A percentile compares a stretch with the other conserved stretches of the same genome.
phyloP scores from a whole-genome alignment of 2,888 invertebrate species.

The Callyntrura guangdongensis region DNA sequence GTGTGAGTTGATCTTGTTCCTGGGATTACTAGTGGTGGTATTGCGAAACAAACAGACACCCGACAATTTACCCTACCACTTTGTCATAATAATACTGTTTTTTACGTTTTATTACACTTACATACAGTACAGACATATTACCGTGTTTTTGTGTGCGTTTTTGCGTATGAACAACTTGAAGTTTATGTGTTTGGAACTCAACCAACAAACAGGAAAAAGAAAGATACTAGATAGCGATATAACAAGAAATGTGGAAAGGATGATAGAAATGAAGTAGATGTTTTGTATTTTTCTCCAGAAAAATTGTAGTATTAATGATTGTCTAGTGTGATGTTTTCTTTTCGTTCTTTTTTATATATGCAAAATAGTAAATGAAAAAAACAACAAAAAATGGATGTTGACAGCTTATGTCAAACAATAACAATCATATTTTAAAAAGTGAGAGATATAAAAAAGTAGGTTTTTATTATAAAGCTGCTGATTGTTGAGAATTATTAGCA shows the following conservation, averaged over 20 bases:
- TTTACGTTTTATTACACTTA: conserved; percentile 2
- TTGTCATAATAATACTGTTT: conserved; percentile 43
- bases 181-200: conserved; percentile 11
- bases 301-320: conserved; percentile 29
- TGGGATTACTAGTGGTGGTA: background rate
- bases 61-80: background rate
- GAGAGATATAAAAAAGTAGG: conserved; percentile 6
- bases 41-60: conserved; percentile 5
- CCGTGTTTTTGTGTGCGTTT: background rate
- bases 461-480: background rate
- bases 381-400: conserved; percentile 38
- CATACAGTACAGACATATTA: background rate
- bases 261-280: background rate
- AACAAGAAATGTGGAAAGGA: conserved; percentile 14
- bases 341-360: background rate
- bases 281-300: conserved; percentile 9
- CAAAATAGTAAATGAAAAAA: background rate
- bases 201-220: background rate
- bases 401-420: conserved; percentile 57
- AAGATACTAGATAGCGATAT: background rate
- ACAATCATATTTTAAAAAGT: conserved; percentile 34
- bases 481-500: conserved; percentile 28
- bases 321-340: conserved; percentile 28
- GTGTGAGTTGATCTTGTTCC: conserved; percentile 25
- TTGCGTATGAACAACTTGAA: background rate